phyloP scores from a whole-genome alignment of 2,113 vertebrate genomes.

The Excalfactoria chinensis region DNA sequence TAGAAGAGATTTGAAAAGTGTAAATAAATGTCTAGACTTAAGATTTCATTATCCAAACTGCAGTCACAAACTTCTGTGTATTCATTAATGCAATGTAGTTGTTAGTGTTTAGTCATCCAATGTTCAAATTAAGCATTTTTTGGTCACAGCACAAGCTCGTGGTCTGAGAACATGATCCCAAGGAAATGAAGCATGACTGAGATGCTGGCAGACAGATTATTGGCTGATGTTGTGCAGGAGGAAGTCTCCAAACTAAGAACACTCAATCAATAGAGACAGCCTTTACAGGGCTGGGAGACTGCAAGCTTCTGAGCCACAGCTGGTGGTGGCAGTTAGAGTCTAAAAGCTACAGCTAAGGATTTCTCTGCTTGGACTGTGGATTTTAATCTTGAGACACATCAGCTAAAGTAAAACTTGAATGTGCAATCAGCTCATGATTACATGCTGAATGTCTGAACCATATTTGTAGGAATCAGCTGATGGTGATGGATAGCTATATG shows the following conservation, averaged over 20 bases:
- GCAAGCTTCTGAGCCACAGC: background rate
- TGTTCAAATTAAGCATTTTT: conserved; percentile 47
- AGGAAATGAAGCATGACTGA: background rate
- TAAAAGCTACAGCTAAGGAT: background rate
- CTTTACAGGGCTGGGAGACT: accelerated
- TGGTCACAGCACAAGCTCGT: conserved; percentile 10
- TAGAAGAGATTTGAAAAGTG: background rate
- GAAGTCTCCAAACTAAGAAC: conserved; percentile 16
- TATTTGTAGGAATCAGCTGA: background rate
- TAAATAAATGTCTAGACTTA: background rate
- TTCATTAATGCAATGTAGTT: conserved; percentile 3
- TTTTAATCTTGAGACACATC: background rate
- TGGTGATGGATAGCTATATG: background rate
- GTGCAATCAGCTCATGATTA: background rate
- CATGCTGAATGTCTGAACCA: background rate
- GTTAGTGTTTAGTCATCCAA: conserved; percentile 34
- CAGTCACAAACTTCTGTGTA: background rate
- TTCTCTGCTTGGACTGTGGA: background rate
- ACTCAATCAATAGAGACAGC: background rate
- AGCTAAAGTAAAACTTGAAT: background rate
- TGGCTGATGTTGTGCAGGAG: conserved; percentile 1
- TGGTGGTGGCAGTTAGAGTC: background rate
- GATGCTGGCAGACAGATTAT: conserved; percentile 14
- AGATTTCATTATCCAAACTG: background rate
- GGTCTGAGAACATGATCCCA: background rate